A percentile compares a stretch with the other conserved stretches of the same genome.
These are phyloP conservation scores for Chaunax sp. DNA, from an alignment of 2,797 vertebrate genomes.

Conservation along the genomic window DNA sequence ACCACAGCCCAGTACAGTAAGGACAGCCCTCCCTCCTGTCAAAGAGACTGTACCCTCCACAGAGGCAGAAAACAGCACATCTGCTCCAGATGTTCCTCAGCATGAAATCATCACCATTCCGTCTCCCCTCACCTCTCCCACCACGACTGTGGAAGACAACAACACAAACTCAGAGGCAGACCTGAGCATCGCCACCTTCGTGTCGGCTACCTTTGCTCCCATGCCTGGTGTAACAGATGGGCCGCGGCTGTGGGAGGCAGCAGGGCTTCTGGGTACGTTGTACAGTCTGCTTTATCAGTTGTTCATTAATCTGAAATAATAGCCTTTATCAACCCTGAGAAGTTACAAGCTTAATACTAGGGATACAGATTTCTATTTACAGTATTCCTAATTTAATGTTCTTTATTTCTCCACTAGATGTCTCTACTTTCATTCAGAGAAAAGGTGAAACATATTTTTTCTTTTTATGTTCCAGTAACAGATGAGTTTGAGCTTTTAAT, in stretches of 20 bases:
- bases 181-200: slow-evolving; percentile 71
- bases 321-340: neutral
- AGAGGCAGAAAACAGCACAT: slow-evolving; percentile 50
- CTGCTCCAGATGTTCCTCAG: slow-evolving; percentile 38
- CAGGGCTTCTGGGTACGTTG: slow-evolving; percentile 78
- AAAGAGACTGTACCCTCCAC: slow-evolving; percentile 9
- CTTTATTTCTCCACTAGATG: slow-evolving; percentile 76
- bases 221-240: slow-evolving; percentile 82
- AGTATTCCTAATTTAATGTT: slow-evolving; percentile 22
- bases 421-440: slow-evolving; percentile 81
- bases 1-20: slow-evolving; percentile 24
- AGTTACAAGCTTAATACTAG: neutral
- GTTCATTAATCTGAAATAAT: neutral
- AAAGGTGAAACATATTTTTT: slow-evolving; percentile 73
- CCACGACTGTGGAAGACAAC: slow-evolving; percentile 37
- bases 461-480: neutral
- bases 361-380: neutral
- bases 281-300: neutral
- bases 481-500: slow-evolving; percentile 1
- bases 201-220: slow-evolving; percentile 80
- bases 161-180: slow-evolving; percentile 47
- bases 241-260: slow-evolving; percentile 79
- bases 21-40: slow-evolving; percentile 17
- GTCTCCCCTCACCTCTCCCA: slow-evolving; percentile 35
- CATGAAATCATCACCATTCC: slow-evolving; percentile 33